Percentiles rank a stretch among this genome's conserved stretches.
These are phyloP conservation scores for Glareola pratincola DNA, from an alignment of 2,113 vertebrate species.

Conservation along the genomic window DNA sequence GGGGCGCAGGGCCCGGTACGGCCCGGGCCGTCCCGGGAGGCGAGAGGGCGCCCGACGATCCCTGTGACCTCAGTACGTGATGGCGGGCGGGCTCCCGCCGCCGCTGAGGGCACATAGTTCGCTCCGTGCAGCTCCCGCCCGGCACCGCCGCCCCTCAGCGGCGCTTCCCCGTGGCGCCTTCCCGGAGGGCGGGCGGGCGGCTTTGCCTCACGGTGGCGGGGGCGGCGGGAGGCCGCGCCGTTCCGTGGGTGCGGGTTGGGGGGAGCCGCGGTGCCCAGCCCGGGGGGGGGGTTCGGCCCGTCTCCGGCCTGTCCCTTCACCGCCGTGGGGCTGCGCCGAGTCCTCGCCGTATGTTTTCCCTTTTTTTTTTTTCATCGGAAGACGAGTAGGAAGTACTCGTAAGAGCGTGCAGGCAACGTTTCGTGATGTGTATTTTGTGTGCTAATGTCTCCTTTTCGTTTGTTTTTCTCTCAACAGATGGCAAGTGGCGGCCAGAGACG, in stretches of 20 bases:
- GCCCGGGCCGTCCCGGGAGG: rapidly evolving
- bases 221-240: too few relatives aligned
- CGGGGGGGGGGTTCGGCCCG: too few relatives aligned
- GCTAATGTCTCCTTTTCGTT: background rate
- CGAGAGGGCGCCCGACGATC: rapidly evolving
- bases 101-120: background rate
- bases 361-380: background rate
- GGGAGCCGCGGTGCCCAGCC: background rate
- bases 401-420: rapidly evolving
- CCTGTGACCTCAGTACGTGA: background rate
- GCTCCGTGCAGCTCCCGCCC: rapidly evolving
- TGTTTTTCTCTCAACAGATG: slow-evolving; percentile 58
- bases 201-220: too few relatives aligned
- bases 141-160: background rate
- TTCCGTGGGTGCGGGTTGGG: background rate
- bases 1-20: rapidly evolving
- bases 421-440: rapidly evolving
- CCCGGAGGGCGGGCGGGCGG: rapidly evolving
- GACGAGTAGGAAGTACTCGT: background rate
- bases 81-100: background rate
- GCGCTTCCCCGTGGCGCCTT: background rate
- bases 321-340: background rate
- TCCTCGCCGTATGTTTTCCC: background rate
- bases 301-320: rapidly evolving
- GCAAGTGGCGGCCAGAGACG: background rate